These are phyloP conservation scores for Myotis yumanensis DNA, from an alignment of 2,113 vertebrate species.

Conservation along the genomic window DNA sequence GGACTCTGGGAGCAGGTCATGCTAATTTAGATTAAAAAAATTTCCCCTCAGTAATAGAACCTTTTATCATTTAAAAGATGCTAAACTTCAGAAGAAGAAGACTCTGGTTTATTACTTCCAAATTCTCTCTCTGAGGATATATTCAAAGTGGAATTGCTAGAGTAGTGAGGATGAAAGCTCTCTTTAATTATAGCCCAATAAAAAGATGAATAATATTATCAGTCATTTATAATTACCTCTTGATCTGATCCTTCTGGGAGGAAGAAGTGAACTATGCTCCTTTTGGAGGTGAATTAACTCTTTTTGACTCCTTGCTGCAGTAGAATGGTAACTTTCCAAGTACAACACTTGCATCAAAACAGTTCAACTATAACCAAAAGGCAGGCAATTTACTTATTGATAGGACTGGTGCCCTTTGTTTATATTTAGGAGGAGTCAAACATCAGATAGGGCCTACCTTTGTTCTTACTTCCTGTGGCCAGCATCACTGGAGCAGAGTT, in stretches of 20 bases:
- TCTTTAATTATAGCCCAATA: constrained; percentile 71
- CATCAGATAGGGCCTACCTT: constrained; percentile 29
- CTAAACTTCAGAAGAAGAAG: constrained; percentile 23
- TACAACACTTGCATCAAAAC: constrained; percentile 54
- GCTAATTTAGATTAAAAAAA: not conserved
- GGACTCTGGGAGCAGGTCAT: not conserved
- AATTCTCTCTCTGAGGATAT: constrained; percentile 33
- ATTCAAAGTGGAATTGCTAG: constrained; percentile 25
- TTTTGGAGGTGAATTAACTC: constrained; percentile 66
- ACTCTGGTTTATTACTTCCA: not conserved
- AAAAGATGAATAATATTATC: constrained; percentile 71
- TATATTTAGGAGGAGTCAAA: constrained; percentile 46
- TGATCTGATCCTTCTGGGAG: constrained; percentile 69
- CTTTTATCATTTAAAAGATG: not conserved
- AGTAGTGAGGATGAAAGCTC: constrained; percentile 59
- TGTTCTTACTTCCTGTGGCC: not conserved
- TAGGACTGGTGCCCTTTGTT: not conserved
- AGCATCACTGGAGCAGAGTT: not conserved
- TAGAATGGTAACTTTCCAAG: constrained; percentile 60
- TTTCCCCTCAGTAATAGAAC: not conserved
- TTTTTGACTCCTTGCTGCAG: constrained; percentile 36
- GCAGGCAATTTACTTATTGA: constrained; percentile 47
- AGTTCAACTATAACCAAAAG: constrained; percentile 63
- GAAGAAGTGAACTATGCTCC: constrained; percentile 56
- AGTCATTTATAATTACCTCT: constrained; percentile 74